These are phyloP conservation scores for Lasioglossum morio DNA, from an alignment of 2,888 invertebrate species.

Conservation along the genomic window DNA sequence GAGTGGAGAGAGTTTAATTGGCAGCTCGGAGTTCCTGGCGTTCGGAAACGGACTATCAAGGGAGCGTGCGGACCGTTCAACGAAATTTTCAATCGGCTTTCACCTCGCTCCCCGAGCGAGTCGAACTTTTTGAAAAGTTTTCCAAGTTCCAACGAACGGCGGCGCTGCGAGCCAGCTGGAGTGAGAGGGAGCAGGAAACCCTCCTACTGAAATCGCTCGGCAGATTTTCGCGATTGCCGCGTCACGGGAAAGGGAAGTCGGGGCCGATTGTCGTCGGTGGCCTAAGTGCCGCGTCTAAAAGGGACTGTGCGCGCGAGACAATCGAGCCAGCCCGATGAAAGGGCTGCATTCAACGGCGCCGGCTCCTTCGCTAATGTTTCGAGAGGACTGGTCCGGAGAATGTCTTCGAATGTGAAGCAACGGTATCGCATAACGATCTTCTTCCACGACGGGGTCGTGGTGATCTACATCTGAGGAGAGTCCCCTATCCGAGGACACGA, in stretches of 20 bases:
- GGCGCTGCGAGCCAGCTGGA: background rate
- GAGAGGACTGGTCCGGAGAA: constrained; percentile 75
- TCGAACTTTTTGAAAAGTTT: constrained; percentile 30
- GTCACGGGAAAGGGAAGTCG: background rate
- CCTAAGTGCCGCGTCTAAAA: constrained; percentile 31
- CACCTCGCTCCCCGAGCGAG: constrained; percentile 11
- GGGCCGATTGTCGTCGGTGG: constrained; percentile 39
- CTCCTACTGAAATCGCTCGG: constrained; percentile 23
- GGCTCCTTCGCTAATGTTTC: constrained; percentile 15
- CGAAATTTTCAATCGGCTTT: constrained; percentile 46
- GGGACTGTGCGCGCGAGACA: constrained; percentile 20
- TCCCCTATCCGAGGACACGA: background rate
- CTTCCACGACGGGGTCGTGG: constrained; percentile 88
- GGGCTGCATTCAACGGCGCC: constrained; percentile 30
- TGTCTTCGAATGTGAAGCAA: constrained; percentile 89
- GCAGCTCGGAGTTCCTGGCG: constrained; percentile 22
- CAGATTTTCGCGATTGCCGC: constrained; percentile 38
- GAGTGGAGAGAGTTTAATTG: constrained; percentile 41
- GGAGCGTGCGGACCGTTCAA: constrained; percentile 17
- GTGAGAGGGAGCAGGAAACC: background rate
- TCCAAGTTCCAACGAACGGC: background rate
- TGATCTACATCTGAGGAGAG: background rate
- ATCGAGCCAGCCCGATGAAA: constrained; percentile 8
- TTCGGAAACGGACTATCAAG: constrained; percentile 16
- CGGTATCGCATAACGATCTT: constrained; percentile 90